Evolutionary conservation across 2,113 vertebrate genomes (phyloP), one percentile per base, ranked within the genome.

Genomic region (Furnarius figulus): DNA sequence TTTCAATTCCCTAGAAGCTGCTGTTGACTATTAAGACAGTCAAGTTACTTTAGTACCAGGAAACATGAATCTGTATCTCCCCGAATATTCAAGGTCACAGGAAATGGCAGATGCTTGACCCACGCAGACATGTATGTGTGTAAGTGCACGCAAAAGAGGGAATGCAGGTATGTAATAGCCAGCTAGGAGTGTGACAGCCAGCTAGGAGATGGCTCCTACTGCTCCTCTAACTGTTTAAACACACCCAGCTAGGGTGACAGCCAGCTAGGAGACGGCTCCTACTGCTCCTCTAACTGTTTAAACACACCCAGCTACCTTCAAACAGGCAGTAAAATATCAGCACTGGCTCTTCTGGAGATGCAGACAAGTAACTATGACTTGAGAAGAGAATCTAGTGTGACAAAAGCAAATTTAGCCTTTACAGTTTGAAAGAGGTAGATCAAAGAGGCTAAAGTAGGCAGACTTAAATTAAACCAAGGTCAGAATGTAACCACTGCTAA

Each of bases 391-490:
- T 71, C 86, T 52, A 14, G 62, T 17, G 53, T 46, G 78, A 87
- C 67, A 93, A 85, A 90, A 95, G 80, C 37, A 76, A 67, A 84
- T 87, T 66, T 67, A 85, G 47, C 28, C 53, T 47, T 58, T 47
- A 12, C 40, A 76, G 3, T 37, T 61, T 52, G 30, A 77, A 62
- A 73, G 28, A 86, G 62, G 46, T 35, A 71, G 39, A 44, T 91
- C 49, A 40, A 89, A 71, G 68, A 75, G 27, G 35, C n/a, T 91
- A 61, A 93, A 91, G 27, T 11, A 97, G 94, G 76, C 87, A 96
- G 85, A 95, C 65, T 88, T 93, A 95, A 95, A 97, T 96, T 59
- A 93, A 85, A 66, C 68, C 49, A 81, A 90, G 89, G 91, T 97
- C 92, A 94, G 83, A 86, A 94, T 14, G 47, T 39, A 91, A 93